These are phyloP conservation scores for Agrotis ipsilon DNA, from an alignment of 2,888 invertebrate genomes.

Conservation along the genomic window DNA sequence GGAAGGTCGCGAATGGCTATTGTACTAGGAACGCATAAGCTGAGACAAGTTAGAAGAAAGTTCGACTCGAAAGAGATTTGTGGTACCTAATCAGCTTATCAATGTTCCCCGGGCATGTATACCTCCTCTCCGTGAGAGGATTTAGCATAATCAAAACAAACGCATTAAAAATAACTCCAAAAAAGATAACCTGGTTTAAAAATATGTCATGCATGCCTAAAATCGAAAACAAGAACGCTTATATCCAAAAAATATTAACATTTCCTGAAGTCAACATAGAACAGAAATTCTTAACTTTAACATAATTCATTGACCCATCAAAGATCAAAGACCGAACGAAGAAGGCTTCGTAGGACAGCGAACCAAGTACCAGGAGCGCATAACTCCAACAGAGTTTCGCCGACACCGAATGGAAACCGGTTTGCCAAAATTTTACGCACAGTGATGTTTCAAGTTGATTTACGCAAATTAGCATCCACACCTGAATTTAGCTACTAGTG, in stretches of 20 bases:
- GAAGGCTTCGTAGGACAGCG: conserved; percentile 50
- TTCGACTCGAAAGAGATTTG: background rate
- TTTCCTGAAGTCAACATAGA: conserved; percentile 8
- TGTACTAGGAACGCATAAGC: conserved; percentile 51
- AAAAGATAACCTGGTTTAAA: background rate
- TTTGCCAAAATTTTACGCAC: conserved; percentile 44
- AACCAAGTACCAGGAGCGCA: conserved; percentile 49
- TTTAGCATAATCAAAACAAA: background rate
- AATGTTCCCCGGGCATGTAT: too few relatives aligned
- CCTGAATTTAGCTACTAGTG: conserved; percentile 54
- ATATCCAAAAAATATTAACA: too few relatives aligned
- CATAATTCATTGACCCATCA: conserved; percentile 36
- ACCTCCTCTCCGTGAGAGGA: too few relatives aligned
- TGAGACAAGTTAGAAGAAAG: conserved; percentile 47
- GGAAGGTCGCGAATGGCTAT: conserved; percentile 47
- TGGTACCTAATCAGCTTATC: too few relatives aligned
- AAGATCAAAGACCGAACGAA: conserved; percentile 26
- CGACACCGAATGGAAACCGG: conserved; percentile 38
- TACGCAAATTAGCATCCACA: conserved; percentile 45
- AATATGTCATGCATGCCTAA: conserved; percentile 7
- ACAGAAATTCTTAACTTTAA: background rate
- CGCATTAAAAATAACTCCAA: background rate
- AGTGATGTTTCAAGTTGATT: conserved; percentile 26
- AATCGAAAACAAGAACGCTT: too few relatives aligned
- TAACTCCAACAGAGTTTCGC: conserved; percentile 40